phyloP scores from a whole-genome alignment of 2,113 vertebrate species.

The Phocoena phocoena region DNA sequence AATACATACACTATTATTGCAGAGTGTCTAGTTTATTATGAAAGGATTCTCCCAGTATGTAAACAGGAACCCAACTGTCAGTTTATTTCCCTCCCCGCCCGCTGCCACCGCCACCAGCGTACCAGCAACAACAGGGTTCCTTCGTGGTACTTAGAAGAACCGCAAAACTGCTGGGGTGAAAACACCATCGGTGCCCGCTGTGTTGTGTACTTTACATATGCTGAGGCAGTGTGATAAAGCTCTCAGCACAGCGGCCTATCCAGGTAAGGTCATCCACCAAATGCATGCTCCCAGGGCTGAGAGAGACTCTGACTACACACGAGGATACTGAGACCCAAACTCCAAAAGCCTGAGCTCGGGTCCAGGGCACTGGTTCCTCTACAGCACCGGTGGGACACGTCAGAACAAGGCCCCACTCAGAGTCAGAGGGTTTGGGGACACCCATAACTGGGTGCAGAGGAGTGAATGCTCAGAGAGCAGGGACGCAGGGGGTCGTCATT shows the following conservation, averaged over 20 bases:
- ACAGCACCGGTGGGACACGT: background rate
- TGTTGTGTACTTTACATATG: background rate
- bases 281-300: background rate
- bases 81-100: background rate
- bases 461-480: background rate
- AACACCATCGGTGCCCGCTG: background rate
- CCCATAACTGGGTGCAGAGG: background rate
- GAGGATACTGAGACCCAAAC: background rate
- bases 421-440: background rate
- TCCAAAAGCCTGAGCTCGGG: background rate
- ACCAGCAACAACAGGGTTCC: background rate
- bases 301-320: background rate
- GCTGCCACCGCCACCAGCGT: background rate
- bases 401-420: background rate
- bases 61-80: background rate
- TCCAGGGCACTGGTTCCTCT: background rate
- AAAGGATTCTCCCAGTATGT: constrained; percentile 49
- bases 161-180: background rate
- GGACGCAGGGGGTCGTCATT: background rate
- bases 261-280: background rate
- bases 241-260: background rate
- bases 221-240: background rate
- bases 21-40: constrained; percentile 62
- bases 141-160: background rate
- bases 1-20: constrained; percentile 1